phyloP scores from a whole-genome alignment of 2,888 invertebrate species.

The Polyploca ridens region DNA sequence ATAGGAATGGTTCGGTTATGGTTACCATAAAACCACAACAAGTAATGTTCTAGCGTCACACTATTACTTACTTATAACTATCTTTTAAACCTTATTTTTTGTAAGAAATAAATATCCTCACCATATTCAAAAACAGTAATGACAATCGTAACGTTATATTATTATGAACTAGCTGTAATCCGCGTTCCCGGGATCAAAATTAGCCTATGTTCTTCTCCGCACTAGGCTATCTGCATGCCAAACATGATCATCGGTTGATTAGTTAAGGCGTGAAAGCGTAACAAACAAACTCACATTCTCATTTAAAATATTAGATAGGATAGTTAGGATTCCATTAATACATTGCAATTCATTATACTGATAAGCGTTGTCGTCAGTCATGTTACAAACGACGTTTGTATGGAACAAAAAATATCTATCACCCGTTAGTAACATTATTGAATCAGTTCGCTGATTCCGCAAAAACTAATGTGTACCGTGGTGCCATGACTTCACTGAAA shows the following conservation, averaged over 20 bases:
- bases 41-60: constrained; percentile 26
- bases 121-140: constrained; percentile 22
- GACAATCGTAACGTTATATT: constrained; percentile 30
- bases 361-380: constrained; percentile 45
- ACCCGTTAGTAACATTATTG: constrained; percentile 46
- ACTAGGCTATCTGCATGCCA: too few species aligned
- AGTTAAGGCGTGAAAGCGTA: too few species aligned
- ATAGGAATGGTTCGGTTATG: constrained; percentile 71
- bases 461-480: constrained; percentile 69
- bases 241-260: too few species aligned
- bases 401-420: constrained; percentile 50
- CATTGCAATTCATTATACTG: constrained; percentile 26
- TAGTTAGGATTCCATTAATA: constrained; percentile 27
- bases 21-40: constrained; percentile 67
- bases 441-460: constrained; percentile 50
- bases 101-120: too few species aligned
- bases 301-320: too few species aligned
- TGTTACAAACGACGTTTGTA: constrained; percentile 46
- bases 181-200: too few species aligned
- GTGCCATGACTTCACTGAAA: constrained; percentile 56
- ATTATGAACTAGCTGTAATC: constrained; percentile 18
- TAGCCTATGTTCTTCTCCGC: too few species aligned
- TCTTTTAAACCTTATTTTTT: too few species aligned
- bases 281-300: too few species aligned
- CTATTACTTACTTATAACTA: too few species aligned